Evolutionary conservation across 30 jellyfish, hydroid and myxozoan genomes (phyloP).

Genomic region (Nemopilema nomurai): DNA sequence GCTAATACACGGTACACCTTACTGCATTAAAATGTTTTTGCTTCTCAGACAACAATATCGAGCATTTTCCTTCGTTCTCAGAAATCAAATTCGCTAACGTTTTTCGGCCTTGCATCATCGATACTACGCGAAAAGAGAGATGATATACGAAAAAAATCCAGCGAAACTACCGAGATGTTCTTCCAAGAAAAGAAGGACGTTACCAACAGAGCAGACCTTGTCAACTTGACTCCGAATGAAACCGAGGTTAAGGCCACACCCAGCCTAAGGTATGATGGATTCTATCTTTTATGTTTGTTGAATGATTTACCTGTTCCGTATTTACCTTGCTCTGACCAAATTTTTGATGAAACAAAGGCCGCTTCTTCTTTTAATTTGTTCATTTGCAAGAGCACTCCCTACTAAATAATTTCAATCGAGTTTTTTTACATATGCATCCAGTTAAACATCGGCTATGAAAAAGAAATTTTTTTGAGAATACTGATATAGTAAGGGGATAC

Average conservation of each 20-base stretch:
- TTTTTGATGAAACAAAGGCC: too few species aligned
- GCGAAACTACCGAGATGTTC: not conserved
- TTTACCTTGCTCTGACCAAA: too few species aligned
- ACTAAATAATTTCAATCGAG: too few species aligned
- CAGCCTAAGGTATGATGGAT: not conserved
- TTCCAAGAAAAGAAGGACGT: constrained; percentile 12
- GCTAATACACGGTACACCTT: not conserved
- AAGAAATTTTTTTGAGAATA: too few species aligned
- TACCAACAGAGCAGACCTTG: not conserved
- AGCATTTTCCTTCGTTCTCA: not conserved
- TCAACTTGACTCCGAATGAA: constrained; percentile 29
- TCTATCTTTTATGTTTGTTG: not conserved
- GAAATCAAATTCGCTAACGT: constrained; percentile 27
- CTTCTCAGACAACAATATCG: not conserved
- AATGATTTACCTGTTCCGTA: not conserved
- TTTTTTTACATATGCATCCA: too few species aligned
- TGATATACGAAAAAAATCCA: not conserved
- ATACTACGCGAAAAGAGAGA: constrained; percentile 37
- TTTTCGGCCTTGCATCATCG: constrained; percentile 28
- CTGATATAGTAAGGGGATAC: too few species aligned
- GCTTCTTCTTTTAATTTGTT: too few species aligned
- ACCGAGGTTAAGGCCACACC: not conserved
- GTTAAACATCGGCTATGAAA: too few species aligned
- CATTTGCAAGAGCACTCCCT: too few species aligned
- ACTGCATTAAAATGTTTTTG: too few species aligned